Conservation (phyloP, 1,140 invertebrate species). For the Lordiphosa stackelbergi region DNA sequence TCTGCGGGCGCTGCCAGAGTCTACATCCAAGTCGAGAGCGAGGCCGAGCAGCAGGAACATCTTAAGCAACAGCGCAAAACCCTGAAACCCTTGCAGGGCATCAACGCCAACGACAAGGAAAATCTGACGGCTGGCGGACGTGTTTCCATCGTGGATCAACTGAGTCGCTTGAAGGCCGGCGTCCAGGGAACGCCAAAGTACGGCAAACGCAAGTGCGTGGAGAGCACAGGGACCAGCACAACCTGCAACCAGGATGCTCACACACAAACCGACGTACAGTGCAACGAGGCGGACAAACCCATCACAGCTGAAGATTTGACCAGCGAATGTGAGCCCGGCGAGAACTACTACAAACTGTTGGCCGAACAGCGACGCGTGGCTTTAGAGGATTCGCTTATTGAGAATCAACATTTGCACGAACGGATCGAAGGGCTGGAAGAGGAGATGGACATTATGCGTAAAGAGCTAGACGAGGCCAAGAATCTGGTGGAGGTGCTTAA, state of each 20-base stretch:
- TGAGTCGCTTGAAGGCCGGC: slow-evolving; percentile 70
- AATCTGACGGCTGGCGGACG: slow-evolving; percentile 79
- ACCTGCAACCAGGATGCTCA: slow-evolving; percentile 42
- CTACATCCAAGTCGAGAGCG: slow-evolving; percentile 77
- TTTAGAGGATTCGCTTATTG: slow-evolving; percentile 80
- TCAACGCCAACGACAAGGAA: slow-evolving; percentile 80
- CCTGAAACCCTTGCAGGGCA: slow-evolving; percentile 80
- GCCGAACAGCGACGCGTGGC: slow-evolving; percentile 81
- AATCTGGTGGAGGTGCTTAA: slow-evolving; percentile 81
- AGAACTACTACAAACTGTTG: slow-evolving; percentile 82
- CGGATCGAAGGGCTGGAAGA: slow-evolving; percentile 79
- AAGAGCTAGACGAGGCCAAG: slow-evolving; percentile 81
- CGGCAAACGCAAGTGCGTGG: slow-evolving; percentile 69
- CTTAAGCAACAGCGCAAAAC: slow-evolving; percentile 79
- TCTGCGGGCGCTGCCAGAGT: slow-evolving; percentile 74
- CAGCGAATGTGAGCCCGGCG: slow-evolving; percentile 79
- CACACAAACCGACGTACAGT: slow-evolving; percentile 52
- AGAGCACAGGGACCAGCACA: slow-evolving; percentile 19
- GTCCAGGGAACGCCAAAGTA: slow-evolving; percentile 60
- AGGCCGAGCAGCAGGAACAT: slow-evolving; percentile 78
- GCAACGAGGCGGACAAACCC: slow-evolving; percentile 44
- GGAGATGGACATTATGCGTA: slow-evolving; percentile 81
- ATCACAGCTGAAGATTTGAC: slow-evolving; percentile 79
- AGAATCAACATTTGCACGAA: slow-evolving; percentile 79
- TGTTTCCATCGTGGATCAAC: slow-evolving; percentile 69